Base-by-base conservation (phyloP, 2,113 vertebrate species). In the Rhizomys pruinosus region DNA sequence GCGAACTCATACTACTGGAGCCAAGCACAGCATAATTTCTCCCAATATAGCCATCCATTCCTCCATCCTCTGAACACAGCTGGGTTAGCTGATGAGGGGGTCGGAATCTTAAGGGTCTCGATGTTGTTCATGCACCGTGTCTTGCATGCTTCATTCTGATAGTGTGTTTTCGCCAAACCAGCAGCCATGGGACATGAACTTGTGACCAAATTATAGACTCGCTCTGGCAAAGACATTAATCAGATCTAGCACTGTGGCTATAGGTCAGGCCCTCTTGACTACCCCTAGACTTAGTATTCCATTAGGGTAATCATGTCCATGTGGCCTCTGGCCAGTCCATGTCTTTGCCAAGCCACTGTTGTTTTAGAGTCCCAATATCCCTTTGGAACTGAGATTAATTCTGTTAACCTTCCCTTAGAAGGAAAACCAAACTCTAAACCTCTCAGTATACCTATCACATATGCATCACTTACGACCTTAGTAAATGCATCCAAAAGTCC, bases 171-270 rank as follows among this genome's bases (percentile, higher is more conserved):
- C 87, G 23, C 44, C 23, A 89, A 93, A 68, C 57, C 52, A 94
- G 8, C 55, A 23, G 25, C 17, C 42, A 69, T 37, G 3, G 66
- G 84, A 29, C 27, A 37, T 42, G 11, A 73, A 82, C 47, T 68
- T 64, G 57, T 93, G 73, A 55, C 27, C 4, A 37, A 66, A 27
- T 87, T 94, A 61, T 52, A 52, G 47, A 68, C 57, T 63, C 88
- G 3, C 61, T 93, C 34, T 89, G 78, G 20, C 29, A 86, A 89
- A 94, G 20, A 69, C 20, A 57, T 87, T 78, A 79, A 73, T 74
- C 32, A 89, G 74, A 79, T 37, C 71, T 74, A 71, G 17, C 71
- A 57, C 71, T 73, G 19, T 66, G 37, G 84, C 37, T 92, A 11
- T 15, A 89, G 47, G 78, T 85, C 87, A 44, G 29, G 57, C 9